A percentile compares a stretch with the other conserved stretches of the same genome.
Conservation (phyloP, 2,888 invertebrate species). For the Galerucella pusilla region DNA sequence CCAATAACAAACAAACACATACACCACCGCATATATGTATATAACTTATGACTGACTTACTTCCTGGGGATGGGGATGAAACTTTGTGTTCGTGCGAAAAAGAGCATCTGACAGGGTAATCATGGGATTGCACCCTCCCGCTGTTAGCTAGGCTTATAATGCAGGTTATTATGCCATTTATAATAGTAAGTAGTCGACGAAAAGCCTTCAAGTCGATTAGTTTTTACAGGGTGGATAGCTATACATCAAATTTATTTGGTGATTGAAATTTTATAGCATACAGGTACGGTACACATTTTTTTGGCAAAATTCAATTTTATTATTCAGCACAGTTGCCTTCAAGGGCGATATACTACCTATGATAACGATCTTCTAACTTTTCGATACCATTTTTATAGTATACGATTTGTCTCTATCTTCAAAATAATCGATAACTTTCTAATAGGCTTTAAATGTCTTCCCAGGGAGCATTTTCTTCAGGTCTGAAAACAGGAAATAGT, state of each 20-base stretch:
- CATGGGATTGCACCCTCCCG: slow-evolving; percentile 41
- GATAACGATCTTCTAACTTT: no score
- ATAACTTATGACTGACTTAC: slow-evolving; percentile 41
- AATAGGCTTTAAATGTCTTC: no score
- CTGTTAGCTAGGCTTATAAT: slow-evolving; percentile 32
- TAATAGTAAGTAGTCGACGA: slow-evolving; percentile 38
- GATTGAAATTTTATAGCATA: background rate
- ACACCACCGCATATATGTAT: slow-evolving; percentile 40
- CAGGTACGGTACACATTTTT: background rate
- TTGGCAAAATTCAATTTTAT: no score
- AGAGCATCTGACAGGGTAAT: slow-evolving; percentile 53
- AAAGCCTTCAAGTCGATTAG: slow-evolving; percentile 36
- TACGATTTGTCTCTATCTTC: no score
- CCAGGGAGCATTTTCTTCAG: no score
- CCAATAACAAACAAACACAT: slow-evolving; percentile 44
- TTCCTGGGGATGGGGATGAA: slow-evolving; percentile 50
- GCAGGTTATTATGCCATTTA: slow-evolving; percentile 38
- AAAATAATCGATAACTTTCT: no score
- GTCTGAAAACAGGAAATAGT: no score
- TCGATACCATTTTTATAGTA: no score
- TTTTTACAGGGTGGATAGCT: slow-evolving; percentile 20
- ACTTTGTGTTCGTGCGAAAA: slow-evolving; percentile 52
- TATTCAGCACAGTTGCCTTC: no score
- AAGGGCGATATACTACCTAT: no score
- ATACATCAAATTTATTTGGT: background rate